A percentile compares a stretch with the other conserved stretches of the same genome.
Conservation (phyloP, 2,113 vertebrate species). For the Piaya cayana region DNA sequence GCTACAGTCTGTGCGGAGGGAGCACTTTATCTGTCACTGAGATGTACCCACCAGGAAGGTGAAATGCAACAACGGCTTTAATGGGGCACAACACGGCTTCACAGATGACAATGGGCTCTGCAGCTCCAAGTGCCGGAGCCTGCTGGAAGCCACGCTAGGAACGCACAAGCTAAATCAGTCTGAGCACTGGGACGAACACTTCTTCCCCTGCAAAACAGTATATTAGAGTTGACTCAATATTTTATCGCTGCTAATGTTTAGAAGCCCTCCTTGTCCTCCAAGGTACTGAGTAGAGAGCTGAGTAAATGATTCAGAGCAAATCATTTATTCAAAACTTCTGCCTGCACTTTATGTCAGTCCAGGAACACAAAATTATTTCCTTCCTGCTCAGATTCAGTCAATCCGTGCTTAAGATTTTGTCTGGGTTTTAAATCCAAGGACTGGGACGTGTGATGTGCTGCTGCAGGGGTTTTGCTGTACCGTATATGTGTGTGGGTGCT, state of each 20-base stretch:
- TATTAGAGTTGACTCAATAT: not conserved
- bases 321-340: slow-evolving; percentile 57
- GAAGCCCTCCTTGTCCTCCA: not conserved
- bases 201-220: not conserved
- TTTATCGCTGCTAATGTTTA: slow-evolving; percentile 33
- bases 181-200: not conserved
- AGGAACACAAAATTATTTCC: not conserved
- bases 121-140: not conserved
- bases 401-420: not conserved
- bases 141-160: not conserved
- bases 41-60: not conserved
- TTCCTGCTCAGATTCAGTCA: not conserved
- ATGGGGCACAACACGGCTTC: not conserved
- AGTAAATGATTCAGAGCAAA: slow-evolving; percentile 55
- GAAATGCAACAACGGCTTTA: not conserved
- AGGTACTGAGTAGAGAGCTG: not conserved
- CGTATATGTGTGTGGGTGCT: fast-evolving
- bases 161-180: not conserved
- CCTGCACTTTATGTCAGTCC: slow-evolving; percentile 13
- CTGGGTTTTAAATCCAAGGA: not conserved
- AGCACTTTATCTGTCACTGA: not conserved
- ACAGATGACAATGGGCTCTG: not conserved
- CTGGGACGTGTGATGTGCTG: not conserved
- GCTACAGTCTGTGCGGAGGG: not conserved
- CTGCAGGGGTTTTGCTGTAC: not conserved